These are phyloP conservation scores for Tarsius wallacei DNA, from an alignment of 2,797 vertebrate species.

Conservation along the genomic window DNA sequence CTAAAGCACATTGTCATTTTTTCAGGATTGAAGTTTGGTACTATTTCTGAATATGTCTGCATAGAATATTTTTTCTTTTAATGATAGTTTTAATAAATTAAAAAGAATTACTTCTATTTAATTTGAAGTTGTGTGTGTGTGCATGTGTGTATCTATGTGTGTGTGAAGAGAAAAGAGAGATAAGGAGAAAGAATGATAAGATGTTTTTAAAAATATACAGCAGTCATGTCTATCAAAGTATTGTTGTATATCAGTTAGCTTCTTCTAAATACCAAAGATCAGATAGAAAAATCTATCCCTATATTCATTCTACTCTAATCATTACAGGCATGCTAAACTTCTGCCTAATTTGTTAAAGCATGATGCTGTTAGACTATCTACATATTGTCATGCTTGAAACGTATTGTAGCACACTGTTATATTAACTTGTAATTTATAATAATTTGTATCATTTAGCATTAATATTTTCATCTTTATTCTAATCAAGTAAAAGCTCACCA, in stretches of 20 bases:
- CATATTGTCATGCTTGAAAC: background rate
- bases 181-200: background rate
- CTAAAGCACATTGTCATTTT: background rate
- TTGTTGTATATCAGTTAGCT: background rate
- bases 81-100: background rate
- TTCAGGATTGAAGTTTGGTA: background rate
- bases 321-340: rapidly evolving
- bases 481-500: background rate
- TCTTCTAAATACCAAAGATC: background rate
- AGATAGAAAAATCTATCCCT: background rate
- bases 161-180: background rate
- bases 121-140: background rate
- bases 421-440: rapidly evolving
- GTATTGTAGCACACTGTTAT: background rate
- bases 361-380: background rate
- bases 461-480: background rate
- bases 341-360: background rate
- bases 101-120: background rate
- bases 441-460: no score
- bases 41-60: background rate
- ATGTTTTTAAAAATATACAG: background rate
- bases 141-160: background rate
- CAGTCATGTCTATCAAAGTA: background rate
- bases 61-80: background rate
- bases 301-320: background rate